Evolutionary conservation across 92 coral and sea anemone species (phyloP).

Genomic region (Galaxea fascicularis): DNA sequence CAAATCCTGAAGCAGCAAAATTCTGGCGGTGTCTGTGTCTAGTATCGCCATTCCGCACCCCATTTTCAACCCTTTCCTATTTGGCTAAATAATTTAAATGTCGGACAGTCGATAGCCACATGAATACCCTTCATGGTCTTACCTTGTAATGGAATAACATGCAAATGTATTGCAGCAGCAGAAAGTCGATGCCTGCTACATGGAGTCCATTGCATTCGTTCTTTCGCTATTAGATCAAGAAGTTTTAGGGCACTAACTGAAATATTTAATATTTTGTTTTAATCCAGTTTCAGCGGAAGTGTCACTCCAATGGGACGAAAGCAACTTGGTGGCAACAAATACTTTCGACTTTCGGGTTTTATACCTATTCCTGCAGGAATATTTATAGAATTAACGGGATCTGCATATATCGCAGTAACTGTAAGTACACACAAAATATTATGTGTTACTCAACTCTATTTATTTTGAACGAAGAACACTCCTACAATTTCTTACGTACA

Average conservation of each 20-base stretch:
- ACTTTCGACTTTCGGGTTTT: not conserved
- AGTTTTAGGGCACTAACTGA: not conserved
- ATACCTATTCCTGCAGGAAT: constrained; percentile 22
- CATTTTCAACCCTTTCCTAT: too few relatives aligned
- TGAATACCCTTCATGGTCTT: too few relatives aligned
- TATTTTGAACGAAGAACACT: not conserved
- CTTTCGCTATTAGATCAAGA: not conserved
- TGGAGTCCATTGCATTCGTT: too few relatives aligned
- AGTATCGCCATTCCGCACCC: too few relatives aligned
- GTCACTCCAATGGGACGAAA: not conserved
- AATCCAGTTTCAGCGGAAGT: not conserved
- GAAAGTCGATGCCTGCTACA: too few relatives aligned
- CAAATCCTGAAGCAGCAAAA: too few relatives aligned
- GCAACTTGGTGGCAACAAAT: constrained; percentile 10
- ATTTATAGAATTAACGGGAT: constrained; percentile 7
- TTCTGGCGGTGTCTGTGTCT: too few relatives aligned
- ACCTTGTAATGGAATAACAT: not conserved
- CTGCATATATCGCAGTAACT: not conserved
- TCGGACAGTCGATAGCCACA: too few relatives aligned
- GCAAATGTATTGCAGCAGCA: not conserved
- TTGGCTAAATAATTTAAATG: too few relatives aligned
- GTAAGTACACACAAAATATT: constrained; percentile 13
- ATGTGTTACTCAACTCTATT: not conserved
- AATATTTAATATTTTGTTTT: not conserved
- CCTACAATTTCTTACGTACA: not conserved